Conservation (phyloP, 2,797 vertebrate species). For the Chromobotia macracanthus region DNA sequence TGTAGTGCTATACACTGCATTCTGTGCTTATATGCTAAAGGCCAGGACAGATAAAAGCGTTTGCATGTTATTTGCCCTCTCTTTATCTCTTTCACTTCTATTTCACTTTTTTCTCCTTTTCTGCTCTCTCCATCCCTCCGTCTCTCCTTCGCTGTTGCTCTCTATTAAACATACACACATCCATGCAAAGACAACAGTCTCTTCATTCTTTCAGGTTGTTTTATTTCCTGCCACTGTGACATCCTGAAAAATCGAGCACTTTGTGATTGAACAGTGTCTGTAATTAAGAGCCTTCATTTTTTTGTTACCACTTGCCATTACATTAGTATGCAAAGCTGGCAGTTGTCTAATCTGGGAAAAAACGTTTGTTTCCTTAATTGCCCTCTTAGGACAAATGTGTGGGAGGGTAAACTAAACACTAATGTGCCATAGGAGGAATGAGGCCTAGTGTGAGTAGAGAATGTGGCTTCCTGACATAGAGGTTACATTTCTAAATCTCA, state of each 20-base stretch:
- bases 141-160: constrained; percentile 45
- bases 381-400: constrained; percentile 92
- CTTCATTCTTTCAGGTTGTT: constrained; percentile 73
- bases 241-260: constrained; percentile 84
- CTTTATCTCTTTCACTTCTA: not conserved
- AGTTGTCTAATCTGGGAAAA: constrained; percentile 89
- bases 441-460: constrained; percentile 72
- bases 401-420: constrained; percentile 78
- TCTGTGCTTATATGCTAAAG: constrained; percentile 59
- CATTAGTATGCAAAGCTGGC: constrained; percentile 92
- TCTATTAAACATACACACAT: constrained; percentile 57
- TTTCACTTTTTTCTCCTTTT: constrained; percentile 11
- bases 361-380: constrained; percentile 94
- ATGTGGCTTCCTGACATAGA: constrained; percentile 75
- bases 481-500: constrained; percentile 81
- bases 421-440: constrained; percentile 77
- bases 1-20: constrained; percentile 74
- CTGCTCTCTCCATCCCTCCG: constrained; percentile 20
- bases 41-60: too few species aligned
- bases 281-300: constrained; percentile 88
- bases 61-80: constrained; percentile 23
- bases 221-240: constrained; percentile 76
- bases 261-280: constrained; percentile 66
- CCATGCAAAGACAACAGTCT: constrained; percentile 73
- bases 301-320: constrained; percentile 86